Base-by-base conservation (phyloP, 2,888 invertebrate species). In the Plutella xylostella region DNA sequence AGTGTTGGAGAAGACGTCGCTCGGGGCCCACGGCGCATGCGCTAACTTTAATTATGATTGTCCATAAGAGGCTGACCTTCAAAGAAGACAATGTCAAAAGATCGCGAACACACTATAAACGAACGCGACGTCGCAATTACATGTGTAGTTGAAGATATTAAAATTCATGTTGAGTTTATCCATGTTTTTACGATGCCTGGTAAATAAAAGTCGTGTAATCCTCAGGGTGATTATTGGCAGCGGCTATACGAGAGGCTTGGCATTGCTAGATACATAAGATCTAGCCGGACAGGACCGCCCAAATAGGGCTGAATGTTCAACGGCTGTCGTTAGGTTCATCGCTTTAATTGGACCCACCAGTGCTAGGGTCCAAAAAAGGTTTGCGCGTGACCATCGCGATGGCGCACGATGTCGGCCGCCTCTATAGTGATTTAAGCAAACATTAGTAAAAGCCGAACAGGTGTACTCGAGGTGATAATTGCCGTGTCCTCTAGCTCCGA, bases 11-110 rank as follows among this genome's bases (percentile, higher is more conserved):
- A 58, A 55, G 57, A 52, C 54, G 55, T 42, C 45, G 44, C 40
- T 21, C 25, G 17, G 38, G 33, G 44, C 51, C 50, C 56, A 53
- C 54, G 45, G 56, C 55, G 55, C 56, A 49, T 50, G 55, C 58
- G 61, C 68, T 69, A 67, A 63, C 64, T 65, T 72, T 73, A 72
- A 75, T 75, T 72, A 67, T 69, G 58, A 58, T 59, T 61, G 58
- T 51, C 73, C 72, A 56, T 73, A 72, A 71, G 65, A 53, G 67
- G 61, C 31, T 55, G 63, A 61, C 71, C 70, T 70, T 72, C 68
- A 45, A 43, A 48, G 55, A 57, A 61, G 69, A 68, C 70, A 65
- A 38, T 47, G 53, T 54, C 49, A 51, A 49, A 58, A 63, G 68
- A 66, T 64, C 58, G 63, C 63, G 66, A 68, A 64, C 55, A 58